Conservation (phyloP, 1,140 invertebrate species). For the Drosophila ambigua region DNA sequence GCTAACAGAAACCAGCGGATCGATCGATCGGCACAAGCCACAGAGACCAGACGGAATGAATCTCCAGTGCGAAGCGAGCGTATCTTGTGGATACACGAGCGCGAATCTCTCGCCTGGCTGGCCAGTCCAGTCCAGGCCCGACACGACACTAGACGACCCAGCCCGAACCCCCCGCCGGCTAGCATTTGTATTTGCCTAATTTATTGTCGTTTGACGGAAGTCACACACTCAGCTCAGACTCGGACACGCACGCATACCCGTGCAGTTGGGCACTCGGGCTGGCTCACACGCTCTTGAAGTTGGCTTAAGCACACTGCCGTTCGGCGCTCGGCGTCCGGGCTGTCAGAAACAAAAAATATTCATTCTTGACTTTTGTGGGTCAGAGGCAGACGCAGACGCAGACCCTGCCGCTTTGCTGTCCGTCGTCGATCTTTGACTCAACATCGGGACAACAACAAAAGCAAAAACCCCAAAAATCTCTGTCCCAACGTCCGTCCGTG, state of each 20-base stretch:
- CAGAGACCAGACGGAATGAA: background rate
- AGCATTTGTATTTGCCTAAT: slow-evolving; percentile 65
- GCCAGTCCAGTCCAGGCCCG: slow-evolving; percentile 15
- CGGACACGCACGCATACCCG: slow-evolving; percentile 23
- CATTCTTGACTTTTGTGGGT: slow-evolving; percentile 80
- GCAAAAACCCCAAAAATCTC: background rate
- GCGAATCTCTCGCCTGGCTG: slow-evolving; percentile 27
- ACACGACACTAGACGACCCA: too few relatives aligned
- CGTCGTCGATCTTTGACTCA: slow-evolving; percentile 22
- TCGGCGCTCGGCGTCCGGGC: slow-evolving; percentile 1
- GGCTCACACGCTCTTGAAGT: slow-evolving; percentile 39
- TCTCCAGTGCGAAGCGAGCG: background rate
- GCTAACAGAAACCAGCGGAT: background rate
- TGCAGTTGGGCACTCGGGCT: too few relatives aligned
- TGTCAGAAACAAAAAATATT: slow-evolving; percentile 66
- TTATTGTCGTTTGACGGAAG: slow-evolving; percentile 79
- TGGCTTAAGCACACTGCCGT: slow-evolving; percentile 30
- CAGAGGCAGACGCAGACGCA: slow-evolving; percentile 15
- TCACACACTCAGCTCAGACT: slow-evolving; percentile 39
- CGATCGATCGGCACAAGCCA: slow-evolving; percentile 4
- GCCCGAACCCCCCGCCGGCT: background rate
- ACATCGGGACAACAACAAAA: slow-evolving; percentile 25
- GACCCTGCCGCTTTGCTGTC: background rate
- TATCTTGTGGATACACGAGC: slow-evolving; percentile 39
- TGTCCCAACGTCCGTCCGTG: slow-evolving; percentile 1